These are phyloP conservation scores for Peromyscus eremicus DNA, from an alignment of 2,797 vertebrate species.

Conservation along the genomic window DNA sequence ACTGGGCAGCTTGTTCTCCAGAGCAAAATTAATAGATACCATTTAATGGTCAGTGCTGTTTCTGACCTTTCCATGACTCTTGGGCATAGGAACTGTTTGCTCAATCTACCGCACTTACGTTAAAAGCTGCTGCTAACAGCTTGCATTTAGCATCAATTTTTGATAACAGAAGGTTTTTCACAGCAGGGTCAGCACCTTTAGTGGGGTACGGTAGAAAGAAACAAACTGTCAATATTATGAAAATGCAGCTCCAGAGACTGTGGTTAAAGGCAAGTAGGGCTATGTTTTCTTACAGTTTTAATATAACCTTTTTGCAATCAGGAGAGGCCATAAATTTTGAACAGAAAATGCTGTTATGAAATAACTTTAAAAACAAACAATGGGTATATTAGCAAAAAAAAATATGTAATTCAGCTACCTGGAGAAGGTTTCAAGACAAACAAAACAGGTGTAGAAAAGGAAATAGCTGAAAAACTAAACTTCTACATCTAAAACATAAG, in stretches of 20 bases:
- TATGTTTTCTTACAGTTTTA: background rate
- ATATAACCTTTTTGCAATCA: background rate
- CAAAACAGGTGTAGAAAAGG: background rate
- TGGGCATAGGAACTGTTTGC: conserved; percentile 68
- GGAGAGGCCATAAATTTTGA: background rate
- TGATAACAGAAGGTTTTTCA: conserved; percentile 78
- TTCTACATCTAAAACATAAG: background rate
- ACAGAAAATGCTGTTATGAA: background rate
- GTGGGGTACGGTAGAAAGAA: background rate
- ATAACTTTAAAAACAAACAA: background rate
- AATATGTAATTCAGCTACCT: background rate
- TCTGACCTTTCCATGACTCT: conserved; percentile 74
- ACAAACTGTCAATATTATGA: conserved; percentile 65
- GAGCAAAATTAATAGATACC: conserved; percentile 75
- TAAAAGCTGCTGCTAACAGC: conserved; percentile 72
- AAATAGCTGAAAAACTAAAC: background rate
- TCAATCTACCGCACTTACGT: conserved; percentile 50
- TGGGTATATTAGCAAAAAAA: background rate
- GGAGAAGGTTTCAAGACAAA: background rate
- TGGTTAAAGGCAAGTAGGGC: background rate
- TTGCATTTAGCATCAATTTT: conserved; percentile 75
- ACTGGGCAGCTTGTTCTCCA: conserved; percentile 33
- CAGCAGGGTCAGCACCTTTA: conserved; percentile 12
- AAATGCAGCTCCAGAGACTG: conserved; percentile 61
- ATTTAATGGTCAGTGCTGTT: conserved; percentile 77